phyloP scores from a whole-genome alignment of 2,113 vertebrate species.

The Andinoacara biseriatus region DNA sequence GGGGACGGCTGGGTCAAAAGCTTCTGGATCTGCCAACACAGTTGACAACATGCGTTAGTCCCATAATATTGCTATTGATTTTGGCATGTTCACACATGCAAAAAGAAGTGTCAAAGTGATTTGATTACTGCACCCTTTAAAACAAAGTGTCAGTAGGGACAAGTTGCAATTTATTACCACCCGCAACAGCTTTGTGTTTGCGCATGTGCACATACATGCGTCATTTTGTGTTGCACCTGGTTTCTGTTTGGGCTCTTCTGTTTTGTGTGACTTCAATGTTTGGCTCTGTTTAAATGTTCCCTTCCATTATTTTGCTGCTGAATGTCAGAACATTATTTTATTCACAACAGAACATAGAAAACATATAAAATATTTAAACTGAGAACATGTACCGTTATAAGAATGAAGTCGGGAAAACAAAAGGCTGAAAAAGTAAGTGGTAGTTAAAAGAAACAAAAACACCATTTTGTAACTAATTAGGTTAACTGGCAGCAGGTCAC shows the following conservation, averaged over 20 bases:
- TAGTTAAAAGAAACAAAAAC: no score
- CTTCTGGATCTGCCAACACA: slow-evolving; percentile 84
- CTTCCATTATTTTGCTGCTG: background rate
- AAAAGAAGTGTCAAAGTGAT: background rate
- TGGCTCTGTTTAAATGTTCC: background rate
- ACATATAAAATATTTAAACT: background rate
- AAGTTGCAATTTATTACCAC: background rate
- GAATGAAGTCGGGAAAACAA: background rate
- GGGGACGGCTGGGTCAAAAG: slow-evolving; percentile 85
- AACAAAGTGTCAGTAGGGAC: background rate
- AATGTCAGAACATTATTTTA: background rate
- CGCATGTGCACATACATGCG: background rate
- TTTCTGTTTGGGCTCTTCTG: background rate
- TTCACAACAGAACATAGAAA: background rate
- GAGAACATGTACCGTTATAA: background rate
- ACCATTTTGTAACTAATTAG: background rate
- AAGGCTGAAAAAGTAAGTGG: background rate
- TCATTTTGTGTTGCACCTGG: background rate
- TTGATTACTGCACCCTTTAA: background rate
- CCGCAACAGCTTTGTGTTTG: background rate
- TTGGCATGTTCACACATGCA: background rate
- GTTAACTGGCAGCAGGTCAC: background rate
- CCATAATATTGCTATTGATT: background rate
- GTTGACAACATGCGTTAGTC: background rate
- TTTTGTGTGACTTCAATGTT: background rate